phyloP scores from a whole-genome alignment of 2,888 invertebrate genomes.

The Stomorhina lunata region DNA sequence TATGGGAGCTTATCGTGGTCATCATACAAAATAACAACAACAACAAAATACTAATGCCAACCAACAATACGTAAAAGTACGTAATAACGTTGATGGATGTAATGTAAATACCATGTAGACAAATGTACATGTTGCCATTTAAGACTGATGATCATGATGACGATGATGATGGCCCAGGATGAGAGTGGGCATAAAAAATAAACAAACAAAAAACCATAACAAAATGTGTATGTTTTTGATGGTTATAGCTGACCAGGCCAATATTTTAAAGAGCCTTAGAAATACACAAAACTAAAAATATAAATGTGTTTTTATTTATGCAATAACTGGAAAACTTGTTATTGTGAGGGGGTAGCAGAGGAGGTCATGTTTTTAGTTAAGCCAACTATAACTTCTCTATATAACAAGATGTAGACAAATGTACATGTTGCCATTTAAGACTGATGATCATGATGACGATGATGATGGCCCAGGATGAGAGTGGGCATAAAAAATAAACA shows the following conservation, averaged over 20 bases:
- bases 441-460: too few relatives aligned
- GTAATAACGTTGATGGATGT: slow-evolving; percentile 43
- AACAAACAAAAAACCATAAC: too few relatives aligned
- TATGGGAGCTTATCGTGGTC: slow-evolving; percentile 12
- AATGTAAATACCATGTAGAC: slow-evolving; percentile 10
- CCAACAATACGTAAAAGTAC: too few relatives aligned
- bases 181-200: slow-evolving; percentile 9
- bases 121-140: not conserved
- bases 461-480: too few relatives aligned
- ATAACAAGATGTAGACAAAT: not conserved
- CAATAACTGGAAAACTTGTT: not conserved
- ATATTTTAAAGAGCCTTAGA: not conserved
- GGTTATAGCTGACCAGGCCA: slow-evolving; percentile 21
- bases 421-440: too few relatives aligned
- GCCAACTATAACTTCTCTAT: not conserved
- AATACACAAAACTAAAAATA: not conserved
- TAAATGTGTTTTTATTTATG: not conserved
- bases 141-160: slow-evolving; percentile 1
- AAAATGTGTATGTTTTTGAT: slow-evolving; percentile 12
- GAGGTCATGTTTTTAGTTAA: not conserved
- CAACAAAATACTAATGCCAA: too few relatives aligned
- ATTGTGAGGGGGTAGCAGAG: too few relatives aligned
- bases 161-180: too few relatives aligned
- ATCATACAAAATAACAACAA: slow-evolving; percentile 22
- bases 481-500: slow-evolving; percentile 5